These are phyloP conservation scores for Pimpla rufipes DNA, from an alignment of 2,888 invertebrate species.

Conservation along the genomic window DNA sequence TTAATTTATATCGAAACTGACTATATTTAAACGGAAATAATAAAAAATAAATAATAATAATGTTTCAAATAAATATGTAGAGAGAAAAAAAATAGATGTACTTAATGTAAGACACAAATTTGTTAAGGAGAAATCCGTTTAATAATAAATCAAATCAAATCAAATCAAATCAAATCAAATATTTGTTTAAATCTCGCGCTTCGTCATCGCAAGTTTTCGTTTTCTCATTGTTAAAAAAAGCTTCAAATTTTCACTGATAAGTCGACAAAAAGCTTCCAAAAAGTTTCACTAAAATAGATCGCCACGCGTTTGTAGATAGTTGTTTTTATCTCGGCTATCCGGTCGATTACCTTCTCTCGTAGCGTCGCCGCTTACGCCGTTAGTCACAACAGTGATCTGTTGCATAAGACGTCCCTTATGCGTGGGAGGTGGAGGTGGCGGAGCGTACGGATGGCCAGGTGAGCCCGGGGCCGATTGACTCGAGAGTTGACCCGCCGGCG, in stretches of 20 bases:
- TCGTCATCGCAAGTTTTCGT: neutral
- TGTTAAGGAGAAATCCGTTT: no score
- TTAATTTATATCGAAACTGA: neutral
- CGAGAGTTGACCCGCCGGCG: slow-evolving; percentile 86
- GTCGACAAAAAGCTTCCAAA: neutral
- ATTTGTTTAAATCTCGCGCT: neutral
- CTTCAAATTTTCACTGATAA: no score
- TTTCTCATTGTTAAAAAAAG: no score
- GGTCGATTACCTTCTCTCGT: slow-evolving; percentile 81
- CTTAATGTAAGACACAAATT: no score
- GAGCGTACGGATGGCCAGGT: slow-evolving; percentile 87
- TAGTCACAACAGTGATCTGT: slow-evolving; percentile 84
- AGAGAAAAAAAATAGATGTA: no score
- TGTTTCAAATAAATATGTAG: no score
- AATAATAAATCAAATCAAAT: no score
- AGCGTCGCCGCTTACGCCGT: slow-evolving; percentile 82
- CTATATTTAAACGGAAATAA: no score
- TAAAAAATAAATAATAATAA: no score
- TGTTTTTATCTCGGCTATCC: neutral
- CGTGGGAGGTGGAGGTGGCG: slow-evolving; percentile 78
- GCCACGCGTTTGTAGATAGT: neutral
- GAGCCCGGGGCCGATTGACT: slow-evolving; percentile 89
- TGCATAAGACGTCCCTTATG: slow-evolving; percentile 83
- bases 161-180: no score
- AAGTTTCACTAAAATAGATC: neutral